Evolutionary conservation across 2,113 vertebrate genomes (phyloP).

Genomic region (Heterocephalus glaber): DNA sequence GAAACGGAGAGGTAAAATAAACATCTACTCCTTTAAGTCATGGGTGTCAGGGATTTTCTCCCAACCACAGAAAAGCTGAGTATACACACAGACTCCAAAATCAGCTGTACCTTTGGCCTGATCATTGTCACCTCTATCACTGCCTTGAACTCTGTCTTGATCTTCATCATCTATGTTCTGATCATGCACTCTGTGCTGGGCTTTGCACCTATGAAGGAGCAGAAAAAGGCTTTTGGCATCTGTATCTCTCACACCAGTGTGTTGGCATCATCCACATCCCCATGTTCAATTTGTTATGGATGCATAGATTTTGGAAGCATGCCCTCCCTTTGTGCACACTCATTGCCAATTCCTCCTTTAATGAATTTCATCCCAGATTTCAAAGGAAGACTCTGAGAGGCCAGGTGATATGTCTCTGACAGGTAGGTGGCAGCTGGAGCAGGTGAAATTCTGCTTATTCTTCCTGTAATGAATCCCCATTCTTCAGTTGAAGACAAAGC

Average conservation of each 20-base stretch:
- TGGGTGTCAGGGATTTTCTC: too few species aligned
- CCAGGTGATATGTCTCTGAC: too few species aligned
- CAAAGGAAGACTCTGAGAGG: too few species aligned
- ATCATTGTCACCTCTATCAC: constrained; percentile 63
- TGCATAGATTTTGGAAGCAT: constrained; percentile 69
- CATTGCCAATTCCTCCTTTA: constrained; percentile 73
- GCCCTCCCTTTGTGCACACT: constrained; percentile 66
- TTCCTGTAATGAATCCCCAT: constrained; percentile 56
- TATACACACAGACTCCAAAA: constrained; percentile 14
- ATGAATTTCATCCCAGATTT: constrained; percentile 70
- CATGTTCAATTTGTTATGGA: constrained; percentile 73
- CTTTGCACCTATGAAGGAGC: constrained; percentile 66
- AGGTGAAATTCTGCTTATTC: too few species aligned
- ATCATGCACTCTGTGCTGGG: constrained; percentile 67
- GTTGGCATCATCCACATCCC: too few species aligned
- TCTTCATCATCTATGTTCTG: constrained; percentile 71
- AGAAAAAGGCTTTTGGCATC: constrained; percentile 69
- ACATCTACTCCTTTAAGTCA: too few species aligned
- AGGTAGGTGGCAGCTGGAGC: too few species aligned
- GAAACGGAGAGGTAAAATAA: too few species aligned
- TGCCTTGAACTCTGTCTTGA: constrained; percentile 70
- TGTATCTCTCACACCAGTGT: constrained; percentile 73
- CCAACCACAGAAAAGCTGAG: too few species aligned
- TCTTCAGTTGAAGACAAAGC: constrained; percentile 77
- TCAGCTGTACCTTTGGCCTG: constrained; percentile 68